Base-by-base conservation (phyloP, 2,113 vertebrate genomes). In the Plestiodon gilberti region DNA sequence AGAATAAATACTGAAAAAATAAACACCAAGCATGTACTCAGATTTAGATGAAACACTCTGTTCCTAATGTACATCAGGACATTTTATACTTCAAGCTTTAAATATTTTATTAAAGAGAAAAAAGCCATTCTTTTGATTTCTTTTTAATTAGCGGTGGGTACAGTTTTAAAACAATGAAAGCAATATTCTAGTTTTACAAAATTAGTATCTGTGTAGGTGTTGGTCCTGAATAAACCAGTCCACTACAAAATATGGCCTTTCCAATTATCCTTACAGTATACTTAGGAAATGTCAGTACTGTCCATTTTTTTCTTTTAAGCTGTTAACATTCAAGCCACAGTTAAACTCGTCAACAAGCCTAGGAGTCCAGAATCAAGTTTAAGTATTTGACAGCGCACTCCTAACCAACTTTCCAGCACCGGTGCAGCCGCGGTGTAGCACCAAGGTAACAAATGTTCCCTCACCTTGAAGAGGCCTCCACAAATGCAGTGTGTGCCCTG, bases 81-180 rank as follows among this genome's bases (percentile, higher is more conserved):
- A 57, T 14, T 74, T 10, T 38, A 78, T 55, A 35, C 78, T 91
- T 80, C 17, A 81, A 92, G 89, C 70, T 83, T 3, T 48, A 57
- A 35, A 73, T 88, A 79, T 86, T 90, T 62, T 90, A 28, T 90
- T 93, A 90, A 89, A 91, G 67, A 52, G 48, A 64, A 89, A 79
- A 83, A 77, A 83, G 93, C 23, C 62, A 86, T 89, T 48, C 78
- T 59, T n/a, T 82, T 83, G 77, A 18, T 89, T 55, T 70, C 73
- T 78, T 71, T 94, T 87, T 81, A 2, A 25, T 5, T 4, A 22
- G 62, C 22, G 23, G 3, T 23, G 62, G 62, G 23, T 64, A 64
- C 23, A 64, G 23, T 64, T 64, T 61, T 64, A 64, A 64, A 43
- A 7, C 4, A 90, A 92, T 81, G 3, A 79, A 75, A 90, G 35